These are phyloP conservation scores for Mya arenaria DNA, from an alignment of 1,140 invertebrate genomes.

Conservation along the genomic window DNA sequence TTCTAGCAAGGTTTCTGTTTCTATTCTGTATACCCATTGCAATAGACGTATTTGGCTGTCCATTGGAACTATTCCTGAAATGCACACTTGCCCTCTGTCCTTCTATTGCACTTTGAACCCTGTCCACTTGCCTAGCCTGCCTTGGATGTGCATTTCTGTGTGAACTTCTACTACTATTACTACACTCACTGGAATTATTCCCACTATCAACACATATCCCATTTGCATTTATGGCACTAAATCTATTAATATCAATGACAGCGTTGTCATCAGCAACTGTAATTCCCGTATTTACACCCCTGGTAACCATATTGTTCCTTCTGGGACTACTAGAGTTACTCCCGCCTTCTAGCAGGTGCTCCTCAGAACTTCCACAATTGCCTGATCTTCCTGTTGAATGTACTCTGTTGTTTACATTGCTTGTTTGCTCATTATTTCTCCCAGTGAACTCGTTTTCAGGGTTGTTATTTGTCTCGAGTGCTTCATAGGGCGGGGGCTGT, in stretches of 20 bases:
- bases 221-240: neutral
- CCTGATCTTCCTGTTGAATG: neutral
- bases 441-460: neutral
- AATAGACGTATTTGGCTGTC: constrained; percentile 33
- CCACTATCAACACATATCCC: neutral
- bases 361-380: neutral
- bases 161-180: neutral
- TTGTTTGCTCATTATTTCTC: neutral
- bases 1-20: constrained; percentile 21
- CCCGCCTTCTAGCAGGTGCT: neutral
- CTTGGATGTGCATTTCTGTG: neutral
- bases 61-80: constrained; percentile 40
- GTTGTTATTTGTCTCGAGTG: constrained; percentile 51
- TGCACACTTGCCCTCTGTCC: constrained; percentile 6
- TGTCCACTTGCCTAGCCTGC: neutral
- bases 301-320: neutral
- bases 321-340: neutral
- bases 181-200: neutral
- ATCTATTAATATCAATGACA: too few species aligned
- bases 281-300: neutral
- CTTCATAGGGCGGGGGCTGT: constrained; percentile 78
- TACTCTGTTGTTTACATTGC: neutral
- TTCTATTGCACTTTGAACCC: neutral
- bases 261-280: too few species aligned
- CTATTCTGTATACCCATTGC: constrained; percentile 45